Conservation (phyloP, 2,797 vertebrate genomes). For the Zonotrichia albicollis region DNA sequence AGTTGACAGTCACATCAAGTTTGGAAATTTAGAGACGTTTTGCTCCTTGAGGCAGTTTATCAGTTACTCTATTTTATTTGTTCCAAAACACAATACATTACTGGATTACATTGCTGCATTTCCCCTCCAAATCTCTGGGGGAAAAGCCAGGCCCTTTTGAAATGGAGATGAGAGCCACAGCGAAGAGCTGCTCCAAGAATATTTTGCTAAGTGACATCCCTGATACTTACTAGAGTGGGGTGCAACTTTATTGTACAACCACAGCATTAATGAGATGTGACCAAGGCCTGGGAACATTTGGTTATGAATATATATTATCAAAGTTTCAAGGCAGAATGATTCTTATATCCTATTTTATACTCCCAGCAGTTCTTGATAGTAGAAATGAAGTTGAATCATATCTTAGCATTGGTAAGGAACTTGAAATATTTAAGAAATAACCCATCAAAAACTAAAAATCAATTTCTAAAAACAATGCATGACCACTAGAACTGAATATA, state of each 20-base stretch:
- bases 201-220: not conserved
- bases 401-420: not conserved
- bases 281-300: not conserved
- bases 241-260: not conserved
- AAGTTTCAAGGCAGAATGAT: not conserved
- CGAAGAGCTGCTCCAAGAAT: not conserved
- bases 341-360: not conserved
- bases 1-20: not conserved
- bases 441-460: not conserved
- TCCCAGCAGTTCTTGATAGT: not conserved
- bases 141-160: not conserved
- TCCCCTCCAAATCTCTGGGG: not conserved
- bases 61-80: not conserved
- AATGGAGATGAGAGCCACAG: not conserved
- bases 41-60: not conserved
- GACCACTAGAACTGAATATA: not conserved
- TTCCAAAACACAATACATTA: not conserved
- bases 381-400: not conserved
- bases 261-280: not conserved
- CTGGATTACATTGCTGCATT: not conserved
- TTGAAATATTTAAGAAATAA: not conserved
- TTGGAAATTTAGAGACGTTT: not conserved
- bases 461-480: not conserved
- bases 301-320: not conserved
- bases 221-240: not conserved